Conservation (phyloP, 2,888 invertebrate species). For the Synanthedon vespiformis region DNA sequence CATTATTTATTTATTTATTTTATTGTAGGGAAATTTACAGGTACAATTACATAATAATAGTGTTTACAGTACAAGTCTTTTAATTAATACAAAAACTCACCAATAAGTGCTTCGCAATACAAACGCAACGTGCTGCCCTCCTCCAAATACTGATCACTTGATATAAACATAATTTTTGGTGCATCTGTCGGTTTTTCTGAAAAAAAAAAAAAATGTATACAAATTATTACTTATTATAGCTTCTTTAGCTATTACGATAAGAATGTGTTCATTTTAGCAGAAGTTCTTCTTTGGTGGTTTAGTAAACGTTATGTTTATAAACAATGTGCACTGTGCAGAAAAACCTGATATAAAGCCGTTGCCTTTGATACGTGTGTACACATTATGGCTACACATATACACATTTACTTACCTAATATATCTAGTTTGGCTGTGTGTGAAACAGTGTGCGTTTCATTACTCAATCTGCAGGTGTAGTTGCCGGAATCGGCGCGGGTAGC, state of each 20-base stretch:
- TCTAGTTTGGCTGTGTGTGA: slow-evolving; percentile 74
- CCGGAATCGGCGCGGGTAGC: slow-evolving; percentile 76
- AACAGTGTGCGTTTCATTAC: slow-evolving; percentile 76
- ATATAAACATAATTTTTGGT: slow-evolving; percentile 76
- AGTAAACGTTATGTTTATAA: too few relatives aligned
- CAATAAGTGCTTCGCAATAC: slow-evolving; percentile 84
- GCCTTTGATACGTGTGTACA: too few relatives aligned
- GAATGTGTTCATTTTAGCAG: too few relatives aligned
- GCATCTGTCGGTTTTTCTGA: slow-evolving; percentile 74
- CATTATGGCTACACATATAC: slow-evolving; percentile 3
- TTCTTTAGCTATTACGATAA: too few relatives aligned
- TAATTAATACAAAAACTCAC: slow-evolving; percentile 45
- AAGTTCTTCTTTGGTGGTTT: too few relatives aligned
- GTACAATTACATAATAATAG: too few relatives aligned
- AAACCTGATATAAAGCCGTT: too few relatives aligned
- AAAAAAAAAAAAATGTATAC: slow-evolving; percentile 14
- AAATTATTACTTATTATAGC: too few relatives aligned
- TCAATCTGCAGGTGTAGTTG: slow-evolving; percentile 79
- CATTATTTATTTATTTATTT: too few relatives aligned
- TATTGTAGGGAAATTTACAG: too few relatives aligned
- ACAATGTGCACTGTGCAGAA: too few relatives aligned
- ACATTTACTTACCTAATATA: slow-evolving; percentile 73
- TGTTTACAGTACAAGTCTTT: too few relatives aligned
- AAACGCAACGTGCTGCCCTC: slow-evolving; percentile 74
- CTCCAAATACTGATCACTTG: slow-evolving; percentile 73